phyloP scores from a whole-genome alignment of 2,797 vertebrate species.

The Hozukius guyotensis region DNA sequence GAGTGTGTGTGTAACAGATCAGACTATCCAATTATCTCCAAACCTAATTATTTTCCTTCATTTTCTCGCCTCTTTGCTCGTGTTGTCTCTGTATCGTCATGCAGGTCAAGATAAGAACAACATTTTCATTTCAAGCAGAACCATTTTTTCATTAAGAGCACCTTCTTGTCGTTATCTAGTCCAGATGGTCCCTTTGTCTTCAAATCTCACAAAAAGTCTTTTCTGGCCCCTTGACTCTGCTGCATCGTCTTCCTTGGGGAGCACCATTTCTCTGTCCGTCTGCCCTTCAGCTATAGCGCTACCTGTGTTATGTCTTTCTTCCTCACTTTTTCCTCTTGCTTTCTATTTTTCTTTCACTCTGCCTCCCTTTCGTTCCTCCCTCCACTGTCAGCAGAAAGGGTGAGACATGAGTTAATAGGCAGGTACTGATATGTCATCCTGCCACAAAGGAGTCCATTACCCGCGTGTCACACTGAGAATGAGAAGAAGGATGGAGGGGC shows the following conservation, averaged over 20 bases:
- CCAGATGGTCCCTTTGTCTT: conserved; percentile 20
- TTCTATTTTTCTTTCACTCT: conserved; percentile 7
- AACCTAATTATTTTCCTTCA: not conserved
- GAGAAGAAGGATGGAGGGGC: conserved; percentile 59
- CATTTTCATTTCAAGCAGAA: conserved; percentile 16
- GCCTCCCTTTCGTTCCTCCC: conserved; percentile 3
- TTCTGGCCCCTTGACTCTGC: conserved; percentile 11
- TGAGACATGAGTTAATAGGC: conserved; percentile 70
- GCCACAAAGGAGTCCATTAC: conserved; percentile 78
- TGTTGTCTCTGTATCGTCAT: not conserved
- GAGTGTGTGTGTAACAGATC: not conserved
- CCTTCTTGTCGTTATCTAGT: conserved; percentile 10
- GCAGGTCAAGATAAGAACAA: conserved; percentile 8
- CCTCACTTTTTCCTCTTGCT: not conserved
- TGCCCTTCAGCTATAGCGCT: conserved; percentile 10
- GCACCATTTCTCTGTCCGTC: conserved; percentile 11
- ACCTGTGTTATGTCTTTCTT: conserved; percentile 13
- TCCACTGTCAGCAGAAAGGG: conserved; percentile 48
- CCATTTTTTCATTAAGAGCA: not conserved
- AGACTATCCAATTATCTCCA: not conserved
- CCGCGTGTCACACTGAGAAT: conserved; percentile 64
- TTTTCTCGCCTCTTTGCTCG: not conserved
- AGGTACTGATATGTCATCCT: conserved; percentile 72
- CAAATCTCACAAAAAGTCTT: conserved; percentile 13
- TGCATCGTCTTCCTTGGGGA: conserved; percentile 7